phyloP scores from a whole-genome alignment of 23 tunicate species.

The Ciona savignyi region DNA sequence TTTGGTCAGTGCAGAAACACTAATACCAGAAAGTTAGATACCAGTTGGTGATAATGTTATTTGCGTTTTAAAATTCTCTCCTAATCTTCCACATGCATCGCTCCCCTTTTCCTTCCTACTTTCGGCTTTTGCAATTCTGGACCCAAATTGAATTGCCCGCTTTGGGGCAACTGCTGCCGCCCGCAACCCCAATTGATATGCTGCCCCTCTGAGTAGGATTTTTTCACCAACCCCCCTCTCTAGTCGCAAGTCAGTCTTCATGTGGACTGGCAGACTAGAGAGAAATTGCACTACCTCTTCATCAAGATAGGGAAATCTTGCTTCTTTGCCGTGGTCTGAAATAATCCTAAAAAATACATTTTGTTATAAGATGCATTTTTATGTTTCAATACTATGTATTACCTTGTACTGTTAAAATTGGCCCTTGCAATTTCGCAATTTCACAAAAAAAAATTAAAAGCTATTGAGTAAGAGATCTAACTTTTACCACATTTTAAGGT shows the following conservation, averaged over 20 bases:
- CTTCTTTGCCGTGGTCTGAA: slow-evolving; percentile 79
- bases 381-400: no score
- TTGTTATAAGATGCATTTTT: no score
- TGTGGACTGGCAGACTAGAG: slow-evolving; percentile 19
- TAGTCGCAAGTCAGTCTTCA: slow-evolving; percentile 36
- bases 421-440: no score
- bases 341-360: slow-evolving; percentile 59
- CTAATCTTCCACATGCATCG: slow-evolving; percentile 50
- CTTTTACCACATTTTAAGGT: no score
- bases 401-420: no score
- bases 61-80: neutral
- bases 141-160: slow-evolving; percentile 98
- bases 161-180: slow-evolving; percentile 61
- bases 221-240: slow-evolving; percentile 82
- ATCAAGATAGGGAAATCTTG: slow-evolving; percentile 79
- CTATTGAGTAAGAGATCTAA: no score
- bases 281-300: slow-evolving; percentile 60
- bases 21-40: no score
- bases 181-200: slow-evolving; percentile 57
- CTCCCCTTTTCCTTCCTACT: slow-evolving; percentile 59
- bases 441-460: no score
- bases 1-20: no score
- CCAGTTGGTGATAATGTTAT: neutral
- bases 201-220: slow-evolving; percentile 61
- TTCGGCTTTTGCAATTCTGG: slow-evolving; percentile 84